Evolutionary conservation across 2,888 invertebrate species (phyloP), one percentile per base, ranked within the genome.

Genomic region (Lithophane ornitopus): DNA sequence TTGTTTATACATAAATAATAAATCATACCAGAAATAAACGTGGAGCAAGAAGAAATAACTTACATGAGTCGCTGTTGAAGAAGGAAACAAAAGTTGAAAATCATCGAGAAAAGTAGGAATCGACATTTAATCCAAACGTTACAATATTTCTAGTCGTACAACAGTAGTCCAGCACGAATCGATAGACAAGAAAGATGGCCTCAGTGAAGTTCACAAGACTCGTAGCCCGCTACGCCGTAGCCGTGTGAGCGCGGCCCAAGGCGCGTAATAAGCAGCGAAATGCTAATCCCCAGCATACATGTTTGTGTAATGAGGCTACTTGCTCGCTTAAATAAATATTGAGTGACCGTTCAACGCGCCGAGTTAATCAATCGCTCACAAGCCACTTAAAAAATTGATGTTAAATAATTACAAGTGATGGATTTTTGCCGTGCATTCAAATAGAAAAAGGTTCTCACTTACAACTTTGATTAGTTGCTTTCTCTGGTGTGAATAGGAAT

Each of bases 251-350:
- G 34, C 34, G n/a, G 69, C 79, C 44, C 71, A 52, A 49, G 62
- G 59, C 80, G 89, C 88, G 87, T 88, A 88, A 84, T 86, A 82
- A 84, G 85, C 88, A 87, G 87, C 84, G 76, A 75, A 89, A 88
- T 88, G 89, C 84, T 88, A 88, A 88, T 89, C 87, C 82, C 58
- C 74, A 59, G 88, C 85, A 88, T 89, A 88, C 80, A 89, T 89
- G 88, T 89, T 84, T 89, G 84, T 81, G 85, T 87, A 89, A 89
- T 89, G 88, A 88, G 85, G 68, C 81, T 85, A 80, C 86, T 87
- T 82, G 82, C 75, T 75, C 68, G 82, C 80, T 86, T 87, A 83
- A 80, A 86, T 89, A 89, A 87, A 88, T 87, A 88, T 85, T 85
- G 89, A 89, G 81, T 89, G 87, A 87, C 89, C 88, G 74, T 67